phyloP scores from a whole-genome alignment of 2,113 vertebrate species.

The Scartelaos histophorus region DNA sequence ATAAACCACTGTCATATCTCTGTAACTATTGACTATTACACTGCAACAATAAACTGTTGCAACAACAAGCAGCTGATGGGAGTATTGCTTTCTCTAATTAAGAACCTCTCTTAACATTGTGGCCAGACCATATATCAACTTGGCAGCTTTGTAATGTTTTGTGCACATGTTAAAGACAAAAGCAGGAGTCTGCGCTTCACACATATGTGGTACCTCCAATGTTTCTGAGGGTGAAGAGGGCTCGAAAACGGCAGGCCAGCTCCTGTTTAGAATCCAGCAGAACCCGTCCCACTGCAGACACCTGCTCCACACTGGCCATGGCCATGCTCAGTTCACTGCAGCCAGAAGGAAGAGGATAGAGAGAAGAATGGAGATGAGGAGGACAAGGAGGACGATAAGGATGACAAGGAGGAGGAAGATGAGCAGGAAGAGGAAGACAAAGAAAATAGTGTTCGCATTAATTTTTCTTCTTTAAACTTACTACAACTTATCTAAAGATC shows the following conservation, averaged over 20 bases:
- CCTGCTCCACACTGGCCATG: slow-evolving; percentile 68
- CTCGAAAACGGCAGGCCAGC: slow-evolving; percentile 86
- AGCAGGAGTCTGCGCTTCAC: neutral
- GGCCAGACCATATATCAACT: too few relatives aligned
- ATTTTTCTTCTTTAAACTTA: too few relatives aligned
- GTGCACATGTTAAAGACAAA: neutral
- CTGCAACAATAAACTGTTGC: too few relatives aligned
- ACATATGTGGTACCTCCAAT: slow-evolving; percentile 74
- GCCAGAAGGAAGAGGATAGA: too few relatives aligned
- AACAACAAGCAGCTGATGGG: too few relatives aligned
- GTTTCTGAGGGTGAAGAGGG: slow-evolving; percentile 90
- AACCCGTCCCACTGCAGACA: slow-evolving; percentile 76
- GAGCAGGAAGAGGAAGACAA: neutral
- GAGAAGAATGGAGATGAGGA: neutral
- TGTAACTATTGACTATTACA: too few relatives aligned
- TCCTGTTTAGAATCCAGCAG: slow-evolving; percentile 78
- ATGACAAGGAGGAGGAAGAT: too few relatives aligned
- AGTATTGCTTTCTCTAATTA: too few relatives aligned
- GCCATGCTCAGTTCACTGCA: slow-evolving; percentile 36
- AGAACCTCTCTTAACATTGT: too few relatives aligned
- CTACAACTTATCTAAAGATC: too few relatives aligned
- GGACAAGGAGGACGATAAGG: neutral
- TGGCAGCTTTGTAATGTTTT: neutral
- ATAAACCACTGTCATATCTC: too few relatives aligned
- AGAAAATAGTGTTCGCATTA: too few relatives aligned